Conservation (phyloP, 2,797 vertebrate species). For the Eurystomus glaucurus region DNA sequence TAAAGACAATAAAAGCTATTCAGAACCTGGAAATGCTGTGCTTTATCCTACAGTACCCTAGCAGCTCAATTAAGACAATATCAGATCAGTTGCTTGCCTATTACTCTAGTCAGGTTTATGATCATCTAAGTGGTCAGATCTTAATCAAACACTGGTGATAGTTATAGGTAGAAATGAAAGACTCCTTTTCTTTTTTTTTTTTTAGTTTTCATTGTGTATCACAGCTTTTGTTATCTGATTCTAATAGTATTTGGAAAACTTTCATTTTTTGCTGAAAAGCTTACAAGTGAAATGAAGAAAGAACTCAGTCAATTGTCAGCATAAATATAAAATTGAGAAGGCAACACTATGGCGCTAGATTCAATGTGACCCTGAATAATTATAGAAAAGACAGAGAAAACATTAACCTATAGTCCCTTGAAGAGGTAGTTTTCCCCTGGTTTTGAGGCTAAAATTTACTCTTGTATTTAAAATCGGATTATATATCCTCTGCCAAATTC, state of each 20-base stretch:
- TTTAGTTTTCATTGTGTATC: rapidly evolving
- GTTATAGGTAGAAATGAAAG: neutral
- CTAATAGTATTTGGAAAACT: neutral
- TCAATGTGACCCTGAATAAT: neutral
- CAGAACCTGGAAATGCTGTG: neutral
- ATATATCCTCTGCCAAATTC: neutral
- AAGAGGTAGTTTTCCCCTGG: neutral
- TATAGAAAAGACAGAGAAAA: neutral
- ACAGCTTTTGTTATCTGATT: neutral
- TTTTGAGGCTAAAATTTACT: neutral
- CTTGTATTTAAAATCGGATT: neutral
- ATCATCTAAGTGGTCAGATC: conserved; percentile 14
- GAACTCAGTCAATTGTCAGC: neutral
- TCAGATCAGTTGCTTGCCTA: neutral
- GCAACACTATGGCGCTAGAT: neutral
- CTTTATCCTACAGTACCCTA: neutral
- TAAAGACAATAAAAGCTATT: neutral
- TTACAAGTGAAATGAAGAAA: neutral
- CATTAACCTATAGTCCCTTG: neutral
- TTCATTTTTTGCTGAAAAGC: neutral
- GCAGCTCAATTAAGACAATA: conserved; percentile 2
- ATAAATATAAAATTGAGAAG: neutral
- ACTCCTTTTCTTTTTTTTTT: neutral
- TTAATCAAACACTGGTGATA: neutral
- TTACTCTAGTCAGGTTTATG: neutral